Evolutionary conservation across 2,797 vertebrate genomes (phyloP).

Genomic region (Tadarida brasiliensis): DNA sequence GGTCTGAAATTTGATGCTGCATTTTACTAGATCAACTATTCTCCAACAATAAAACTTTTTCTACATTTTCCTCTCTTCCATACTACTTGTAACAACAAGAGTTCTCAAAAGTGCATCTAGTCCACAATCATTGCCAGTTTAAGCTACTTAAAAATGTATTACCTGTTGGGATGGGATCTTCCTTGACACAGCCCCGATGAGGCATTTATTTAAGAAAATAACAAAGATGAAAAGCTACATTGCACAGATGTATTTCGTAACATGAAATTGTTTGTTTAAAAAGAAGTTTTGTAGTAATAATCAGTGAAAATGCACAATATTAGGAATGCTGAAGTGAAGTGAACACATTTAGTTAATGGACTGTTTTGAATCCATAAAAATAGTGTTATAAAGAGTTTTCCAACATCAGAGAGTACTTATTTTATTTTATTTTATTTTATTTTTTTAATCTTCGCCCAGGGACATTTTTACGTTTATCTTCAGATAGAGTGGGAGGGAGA

Average conservation of each 20-base stretch:
- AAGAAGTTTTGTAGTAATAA: neutral
- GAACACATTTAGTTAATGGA: neutral
- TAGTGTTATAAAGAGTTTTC: neutral
- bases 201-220: slow-evolving; percentile 13
- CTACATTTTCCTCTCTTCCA: neutral
- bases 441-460: too few relatives aligned
- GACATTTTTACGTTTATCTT: too few relatives aligned
- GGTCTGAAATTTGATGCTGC: neutral
- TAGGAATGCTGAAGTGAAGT: neutral
- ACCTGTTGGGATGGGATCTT: neutral
- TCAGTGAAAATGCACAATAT: neutral
- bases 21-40: neutral
- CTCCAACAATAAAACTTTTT: neutral
- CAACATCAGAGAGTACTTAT: neutral
- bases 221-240: neutral
- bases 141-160: neutral
- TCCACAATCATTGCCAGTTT: neutral
- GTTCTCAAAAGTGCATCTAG: neutral
- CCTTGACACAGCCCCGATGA: neutral
- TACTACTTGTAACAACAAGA: neutral
- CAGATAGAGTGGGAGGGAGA: too few relatives aligned
- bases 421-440: too few relatives aligned
- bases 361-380: neutral
- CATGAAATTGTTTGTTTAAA: neutral
- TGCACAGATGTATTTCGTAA: neutral